Base-by-base conservation (phyloP, 2,797 vertebrate species). In the Lemur catta region DNA sequence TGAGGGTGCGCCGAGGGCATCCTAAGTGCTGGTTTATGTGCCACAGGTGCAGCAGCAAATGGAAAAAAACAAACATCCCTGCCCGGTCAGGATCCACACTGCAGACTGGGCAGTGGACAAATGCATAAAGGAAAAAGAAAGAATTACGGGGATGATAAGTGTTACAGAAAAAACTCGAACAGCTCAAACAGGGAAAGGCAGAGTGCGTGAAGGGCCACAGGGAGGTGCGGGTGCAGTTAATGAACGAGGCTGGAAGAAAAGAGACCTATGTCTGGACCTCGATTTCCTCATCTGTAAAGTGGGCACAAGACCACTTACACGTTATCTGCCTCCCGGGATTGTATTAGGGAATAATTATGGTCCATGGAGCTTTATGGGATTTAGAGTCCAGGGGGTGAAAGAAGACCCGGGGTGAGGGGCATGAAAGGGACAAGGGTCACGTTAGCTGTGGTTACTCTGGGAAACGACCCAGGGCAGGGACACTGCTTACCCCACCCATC, bases 11-110 rank as follows among this genome's bases (percentile, higher is more conserved):
- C 1, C 1, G 3, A 52, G n/a, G 57, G 35, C 35, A n/a, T 14
- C 30, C 65, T 22, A 48, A 84, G 28, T 4, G 52, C 33, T 52
- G 28, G 18, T 22, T 8, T 41, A 4, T 0, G 38, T 0, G 41
- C 24, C 50, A 2, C 50, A 35, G 24, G 57, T 0, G 4, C 8
- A 8, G 0, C 12, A 46, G 67, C 1, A 0, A 67, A 52, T 24
- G 30, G 26, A 57, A 12, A 18, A 18, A 10, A 71, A 69, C 17
- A 43, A 8, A 59, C 20, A 15, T 4, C 46, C 4, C 41, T 78
- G 46, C n/a, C 20, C 35, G 63, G 38, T 7, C 4, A 0, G 46
- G 24, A 52, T 2, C 28, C 30, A 67, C 41, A 0, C 14, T 17
- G 12, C n/a, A 59, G n/a, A 35, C 4, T 1, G 30, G 41, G 14